Conservation (phyloP, 1,140 invertebrate genomes). For the Cotesia glomerata region DNA sequence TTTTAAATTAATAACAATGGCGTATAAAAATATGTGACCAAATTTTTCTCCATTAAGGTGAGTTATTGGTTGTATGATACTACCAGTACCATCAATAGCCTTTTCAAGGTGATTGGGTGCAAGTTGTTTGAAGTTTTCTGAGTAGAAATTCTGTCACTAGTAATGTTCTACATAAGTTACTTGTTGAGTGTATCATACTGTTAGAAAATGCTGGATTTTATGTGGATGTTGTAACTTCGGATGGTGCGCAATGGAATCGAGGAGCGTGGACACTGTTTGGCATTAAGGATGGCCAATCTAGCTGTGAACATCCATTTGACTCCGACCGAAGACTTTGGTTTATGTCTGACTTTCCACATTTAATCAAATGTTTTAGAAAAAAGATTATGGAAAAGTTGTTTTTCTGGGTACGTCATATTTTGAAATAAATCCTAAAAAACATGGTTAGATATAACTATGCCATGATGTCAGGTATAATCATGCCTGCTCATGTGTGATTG, state of each 20-base stretch:
- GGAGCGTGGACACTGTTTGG: slow-evolving; percentile 31
- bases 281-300: slow-evolving; percentile 15
- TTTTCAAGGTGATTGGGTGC: slow-evolving; percentile 40
- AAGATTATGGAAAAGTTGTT: too few species aligned
- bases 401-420: too few species aligned
- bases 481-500: too few species aligned
- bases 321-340: slow-evolving; percentile 22
- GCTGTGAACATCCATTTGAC: slow-evolving; percentile 19
- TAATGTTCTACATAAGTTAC: slow-evolving; percentile 15
- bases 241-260: slow-evolving; percentile 38
- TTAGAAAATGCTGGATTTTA: slow-evolving; percentile 30
- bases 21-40: too few species aligned
- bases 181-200: slow-evolving; percentile 34
- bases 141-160: slow-evolving; percentile 21
- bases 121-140: slow-evolving; percentile 34
- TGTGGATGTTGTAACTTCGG: slow-evolving; percentile 31
- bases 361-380: slow-evolving; percentile 26
- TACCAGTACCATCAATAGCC: too few species aligned
- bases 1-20: too few species aligned
- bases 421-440: background rate
- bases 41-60: too few species aligned
- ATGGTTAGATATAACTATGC: background rate
- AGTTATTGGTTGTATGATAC: too few species aligned
- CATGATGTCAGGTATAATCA: too few species aligned
- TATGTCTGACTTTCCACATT: slow-evolving; percentile 34